phyloP scores from a whole-genome alignment of 2,888 invertebrate genomes.

The Lepidochrysops patricia region DNA sequence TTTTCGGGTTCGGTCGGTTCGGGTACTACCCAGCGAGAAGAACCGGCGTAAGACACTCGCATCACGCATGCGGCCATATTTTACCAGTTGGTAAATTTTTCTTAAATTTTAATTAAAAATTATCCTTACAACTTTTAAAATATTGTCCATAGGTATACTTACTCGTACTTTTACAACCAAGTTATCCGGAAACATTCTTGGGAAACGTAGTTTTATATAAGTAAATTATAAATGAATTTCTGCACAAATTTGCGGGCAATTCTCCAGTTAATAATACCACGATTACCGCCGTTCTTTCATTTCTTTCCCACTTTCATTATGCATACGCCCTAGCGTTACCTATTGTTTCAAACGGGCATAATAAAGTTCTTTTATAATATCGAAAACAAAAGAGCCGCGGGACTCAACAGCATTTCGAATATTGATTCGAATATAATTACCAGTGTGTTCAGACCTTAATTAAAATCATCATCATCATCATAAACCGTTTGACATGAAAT shows the following conservation, averaged over 20 bases:
- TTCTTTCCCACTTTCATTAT: constrained; percentile 11
- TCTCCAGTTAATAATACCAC: background rate
- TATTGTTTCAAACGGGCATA: constrained; percentile 17
- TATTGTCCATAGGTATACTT: too few relatives aligned
- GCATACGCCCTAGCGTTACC: constrained; percentile 15
- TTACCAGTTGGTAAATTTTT: too few relatives aligned
- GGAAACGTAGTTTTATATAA: background rate
- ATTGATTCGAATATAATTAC: constrained; percentile 4
- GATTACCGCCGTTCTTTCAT: background rate
- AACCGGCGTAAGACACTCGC: too few relatives aligned
- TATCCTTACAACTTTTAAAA: too few relatives aligned
- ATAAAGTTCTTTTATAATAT: constrained; percentile 18
- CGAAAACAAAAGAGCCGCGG: constrained; percentile 18
- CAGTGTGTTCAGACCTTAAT: background rate
- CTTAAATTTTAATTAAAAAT: too few relatives aligned
- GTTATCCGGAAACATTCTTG: too few relatives aligned
- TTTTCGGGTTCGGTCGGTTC: too few relatives aligned
- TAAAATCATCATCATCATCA: background rate
- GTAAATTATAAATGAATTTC: background rate
- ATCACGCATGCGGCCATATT: too few relatives aligned
- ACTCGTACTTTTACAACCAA: too few relatives aligned
- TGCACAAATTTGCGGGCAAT: too few relatives aligned
- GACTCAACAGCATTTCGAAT: constrained; percentile 14
- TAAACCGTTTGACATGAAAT: too few relatives aligned
- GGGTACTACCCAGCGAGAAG: too few relatives aligned